Conservation (phyloP, 2,113 vertebrate genomes). For the Murina feae region DNA sequence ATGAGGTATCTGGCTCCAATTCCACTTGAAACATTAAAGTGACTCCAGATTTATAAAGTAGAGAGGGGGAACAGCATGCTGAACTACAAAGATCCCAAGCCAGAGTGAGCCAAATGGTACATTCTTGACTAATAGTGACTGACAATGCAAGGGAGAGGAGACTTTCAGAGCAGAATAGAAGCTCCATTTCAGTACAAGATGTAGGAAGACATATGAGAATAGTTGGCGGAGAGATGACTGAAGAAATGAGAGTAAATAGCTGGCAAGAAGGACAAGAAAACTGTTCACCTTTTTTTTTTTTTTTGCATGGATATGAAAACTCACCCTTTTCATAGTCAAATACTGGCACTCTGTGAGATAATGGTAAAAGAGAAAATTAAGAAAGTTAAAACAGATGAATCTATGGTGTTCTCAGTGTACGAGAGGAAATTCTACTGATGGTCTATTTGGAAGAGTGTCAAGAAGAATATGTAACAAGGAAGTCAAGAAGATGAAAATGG, state of each 20-base stretch:
- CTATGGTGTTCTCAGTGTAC: background rate
- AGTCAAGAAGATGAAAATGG: background rate
- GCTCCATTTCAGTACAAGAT: background rate
- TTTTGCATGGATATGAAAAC: conserved; percentile 1
- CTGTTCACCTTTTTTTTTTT: background rate
- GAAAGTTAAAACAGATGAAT: background rate
- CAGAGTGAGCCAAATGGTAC: conserved; percentile 38
- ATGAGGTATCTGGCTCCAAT: conserved; percentile 71
- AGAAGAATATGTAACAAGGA: background rate
- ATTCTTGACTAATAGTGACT: conserved; percentile 44
- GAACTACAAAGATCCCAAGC: conserved; percentile 46
- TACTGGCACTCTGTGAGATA: background rate
- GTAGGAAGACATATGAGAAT: background rate
- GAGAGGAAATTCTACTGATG: background rate
- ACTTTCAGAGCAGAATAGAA: background rate
- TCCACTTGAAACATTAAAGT: conserved; percentile 71
- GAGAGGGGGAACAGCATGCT: conserved; percentile 19
- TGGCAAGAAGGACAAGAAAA: background rate
- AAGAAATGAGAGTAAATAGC: conserved; percentile 4
- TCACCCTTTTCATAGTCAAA: background rate
- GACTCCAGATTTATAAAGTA: conserved; percentile 74
- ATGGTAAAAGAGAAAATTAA: conserved; percentile 1
- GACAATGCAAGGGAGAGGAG: background rate
- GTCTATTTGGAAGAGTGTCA: background rate
- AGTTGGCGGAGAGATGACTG: background rate